phyloP scores from a whole-genome alignment of 1,140 invertebrate genomes.

The Cyclargus thomasi region DNA sequence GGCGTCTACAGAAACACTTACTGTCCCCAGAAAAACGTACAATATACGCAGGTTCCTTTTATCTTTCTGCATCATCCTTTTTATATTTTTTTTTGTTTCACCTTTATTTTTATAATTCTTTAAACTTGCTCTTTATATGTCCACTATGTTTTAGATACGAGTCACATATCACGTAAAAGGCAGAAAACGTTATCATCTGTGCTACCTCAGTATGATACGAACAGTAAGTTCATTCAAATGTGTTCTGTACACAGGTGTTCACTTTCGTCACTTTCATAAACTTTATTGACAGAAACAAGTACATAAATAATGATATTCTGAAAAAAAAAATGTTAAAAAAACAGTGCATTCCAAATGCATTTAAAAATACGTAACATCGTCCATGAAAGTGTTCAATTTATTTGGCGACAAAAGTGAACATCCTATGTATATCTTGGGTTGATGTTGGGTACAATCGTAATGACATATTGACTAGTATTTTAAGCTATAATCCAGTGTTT shows the following conservation, averaged over 20 bases:
- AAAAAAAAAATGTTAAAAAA: neutral
- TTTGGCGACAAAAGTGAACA: neutral
- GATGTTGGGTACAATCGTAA: neutral
- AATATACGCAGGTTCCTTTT: no score
- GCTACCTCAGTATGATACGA: constrained; percentile 33
- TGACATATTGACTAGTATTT: neutral
- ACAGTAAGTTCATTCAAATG: constrained; percentile 35
- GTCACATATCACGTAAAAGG: constrained; percentile 43
- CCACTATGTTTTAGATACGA: constrained; percentile 41
- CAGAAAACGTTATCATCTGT: constrained; percentile 36
- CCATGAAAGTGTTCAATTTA: neutral
- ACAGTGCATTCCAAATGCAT: constrained; percentile 5
- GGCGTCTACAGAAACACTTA: no score
- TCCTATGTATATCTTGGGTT: neutral
- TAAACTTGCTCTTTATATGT: neutral
- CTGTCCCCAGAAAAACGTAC: no score
- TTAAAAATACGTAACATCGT: neutral
- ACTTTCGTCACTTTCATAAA: neutral
- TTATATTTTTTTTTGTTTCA: no score
- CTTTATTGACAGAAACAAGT: neutral
- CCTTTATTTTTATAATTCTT: neutral
- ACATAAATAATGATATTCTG: neutral
- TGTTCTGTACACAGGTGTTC: constrained; percentile 22
- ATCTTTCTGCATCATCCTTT: no score
- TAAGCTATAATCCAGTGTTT: neutral